phyloP scores from a whole-genome alignment of 2,113 vertebrate genomes.

The Notothenia coriiceps region DNA sequence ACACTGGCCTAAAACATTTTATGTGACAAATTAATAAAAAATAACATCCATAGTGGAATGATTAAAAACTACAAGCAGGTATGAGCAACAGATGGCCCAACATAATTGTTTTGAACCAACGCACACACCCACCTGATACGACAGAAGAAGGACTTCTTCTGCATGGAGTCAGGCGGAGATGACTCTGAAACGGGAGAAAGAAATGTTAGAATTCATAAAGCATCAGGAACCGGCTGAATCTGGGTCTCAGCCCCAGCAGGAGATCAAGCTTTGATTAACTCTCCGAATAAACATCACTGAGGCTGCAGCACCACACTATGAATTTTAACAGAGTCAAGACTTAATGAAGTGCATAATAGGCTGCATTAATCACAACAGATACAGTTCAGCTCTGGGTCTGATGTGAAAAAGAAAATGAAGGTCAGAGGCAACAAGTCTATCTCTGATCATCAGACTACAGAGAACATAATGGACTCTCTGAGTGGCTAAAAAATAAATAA shows the following conservation, averaged over 20 bases:
- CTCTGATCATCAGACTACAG: no score
- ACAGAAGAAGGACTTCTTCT: conserved; percentile 97
- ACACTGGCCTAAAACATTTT: conserved; percentile 37
- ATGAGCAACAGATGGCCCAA: conserved; percentile 65
- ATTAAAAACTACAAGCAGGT: conserved; percentile 56
- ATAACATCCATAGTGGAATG: conserved; percentile 40
- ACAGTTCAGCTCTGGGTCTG: no score
- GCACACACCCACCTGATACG: conserved; percentile 89
- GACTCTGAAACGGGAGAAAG: conserved; percentile 83
- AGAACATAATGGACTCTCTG: no score
- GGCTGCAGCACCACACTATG: no score
- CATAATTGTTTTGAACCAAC: neutral
- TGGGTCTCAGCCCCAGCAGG: neutral
- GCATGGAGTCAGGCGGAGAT: conserved; percentile 89
- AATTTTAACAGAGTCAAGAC: no score
- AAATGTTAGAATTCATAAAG: conserved; percentile 62
- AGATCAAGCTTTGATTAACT: conserved; percentile 14
- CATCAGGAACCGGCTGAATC: neutral
- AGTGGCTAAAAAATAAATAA: no score
- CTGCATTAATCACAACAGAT: no score
- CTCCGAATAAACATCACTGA: no score
- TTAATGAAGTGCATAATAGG: no score
- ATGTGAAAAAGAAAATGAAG: no score
- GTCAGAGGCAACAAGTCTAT: no score
- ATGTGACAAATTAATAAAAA: conserved; percentile 63